These are phyloP conservation scores for Drosophila eohydei DNA, from an alignment of 2,888 invertebrate species.

Conservation along the genomic window DNA sequence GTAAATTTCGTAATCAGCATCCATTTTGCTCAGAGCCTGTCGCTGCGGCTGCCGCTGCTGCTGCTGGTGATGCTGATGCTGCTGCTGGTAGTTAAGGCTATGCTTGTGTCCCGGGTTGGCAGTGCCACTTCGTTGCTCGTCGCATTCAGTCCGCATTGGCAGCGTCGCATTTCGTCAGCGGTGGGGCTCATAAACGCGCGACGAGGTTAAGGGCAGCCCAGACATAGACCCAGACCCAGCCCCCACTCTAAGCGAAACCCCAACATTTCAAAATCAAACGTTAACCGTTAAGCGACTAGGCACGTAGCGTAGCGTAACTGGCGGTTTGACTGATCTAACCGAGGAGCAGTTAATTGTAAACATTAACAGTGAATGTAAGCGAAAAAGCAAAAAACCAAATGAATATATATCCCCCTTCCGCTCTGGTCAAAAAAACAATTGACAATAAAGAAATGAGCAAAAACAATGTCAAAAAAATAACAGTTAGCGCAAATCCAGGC, in stretches of 20 bases:
- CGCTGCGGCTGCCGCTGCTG: constrained; percentile 30
- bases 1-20: constrained; percentile 71
- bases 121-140: constrained; percentile 80
- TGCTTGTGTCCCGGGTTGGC: constrained; percentile 65
- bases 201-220: constrained; percentile 42
- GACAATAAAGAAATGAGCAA: constrained; percentile 19
- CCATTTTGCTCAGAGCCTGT: constrained; percentile 46
- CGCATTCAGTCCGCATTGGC: constrained; percentile 71
- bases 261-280: constrained; percentile 9
- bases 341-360: constrained; percentile 25
- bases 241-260: constrained; percentile 12
- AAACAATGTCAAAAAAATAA: constrained; percentile 46
- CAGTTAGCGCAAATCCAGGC: constrained; percentile 58
- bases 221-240: constrained; percentile 21
- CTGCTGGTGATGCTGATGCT: constrained; percentile 19
- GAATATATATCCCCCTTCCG: neutral
- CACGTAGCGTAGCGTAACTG: constrained; percentile 8
- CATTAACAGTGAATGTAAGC: constrained; percentile 54
- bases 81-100: constrained; percentile 54
- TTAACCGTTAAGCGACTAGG: constrained; percentile 11
- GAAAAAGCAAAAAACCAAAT: constrained; percentile 3
- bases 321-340: constrained; percentile 18
- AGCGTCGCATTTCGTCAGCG: constrained; percentile 63
- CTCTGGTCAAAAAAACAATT: constrained; percentile 14
- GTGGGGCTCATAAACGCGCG: constrained; percentile 50